Evolutionary conservation across 2,888 invertebrate species (phyloP), one percentile per base, ranked within the genome.

Genomic region (Clostera curtula): DNA sequence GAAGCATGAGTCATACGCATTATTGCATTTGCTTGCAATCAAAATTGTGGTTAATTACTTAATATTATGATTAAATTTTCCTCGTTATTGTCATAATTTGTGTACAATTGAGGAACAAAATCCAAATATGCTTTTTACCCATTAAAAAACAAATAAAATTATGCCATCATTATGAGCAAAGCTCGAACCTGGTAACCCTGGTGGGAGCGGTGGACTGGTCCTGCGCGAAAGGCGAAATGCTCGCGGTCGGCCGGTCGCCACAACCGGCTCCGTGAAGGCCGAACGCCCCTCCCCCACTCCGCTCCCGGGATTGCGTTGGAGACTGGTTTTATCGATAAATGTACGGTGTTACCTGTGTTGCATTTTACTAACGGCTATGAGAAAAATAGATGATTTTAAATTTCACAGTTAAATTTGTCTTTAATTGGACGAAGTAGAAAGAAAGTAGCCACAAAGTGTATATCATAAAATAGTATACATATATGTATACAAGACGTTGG

Each of bases 231-330:
- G 82, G 82, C 80, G 75, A 77, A 80, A 72, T 72, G 71, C 63
- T 68, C 60, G 69, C 69, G 70, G 64, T 65, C 65, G 61, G 64
- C 65, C 63, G 63, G 64, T 67, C 64, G 64, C 60, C 50, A 70
- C 74, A 82, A 83, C 83, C 83, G 83, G 83, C 76, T 83, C 60
- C 50, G 72, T 70, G 82, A 83, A 83, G 82, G 83, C 80, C 83
- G 76, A 51, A 50, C 67, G 59, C 71, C 70, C 69, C 52, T 40
- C 49, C 73, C 66, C 65, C 71, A 60, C 66, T 64, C 64, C 58
- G 55, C 51, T 36, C 56, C 40, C 39, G 38, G 35, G 39, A 49
- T 40, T 38, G 33, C 31, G 34, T 55, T 59, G 71, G 75, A 62
- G 72, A 62, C 52, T 66, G 56, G 54, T 44, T 44, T 49, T 73